Conservation (phyloP, 2,113 vertebrate species). For the Tringa solitaria region DNA sequence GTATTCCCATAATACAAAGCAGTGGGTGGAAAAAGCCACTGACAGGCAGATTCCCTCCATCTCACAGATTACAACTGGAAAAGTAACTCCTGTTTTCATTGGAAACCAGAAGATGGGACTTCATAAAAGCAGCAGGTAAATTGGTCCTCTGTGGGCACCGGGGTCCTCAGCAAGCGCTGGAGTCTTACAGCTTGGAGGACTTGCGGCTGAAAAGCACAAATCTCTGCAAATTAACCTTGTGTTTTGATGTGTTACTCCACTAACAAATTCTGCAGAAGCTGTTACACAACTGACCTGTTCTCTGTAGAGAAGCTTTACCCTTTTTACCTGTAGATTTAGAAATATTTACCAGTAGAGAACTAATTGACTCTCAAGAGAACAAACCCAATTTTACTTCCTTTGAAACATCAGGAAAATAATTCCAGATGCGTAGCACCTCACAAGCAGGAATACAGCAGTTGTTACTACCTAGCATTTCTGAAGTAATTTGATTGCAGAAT, state of each 20-base stretch:
- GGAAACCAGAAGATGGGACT: background rate
- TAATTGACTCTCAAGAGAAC: conserved; percentile 21
- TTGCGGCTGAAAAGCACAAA: background rate
- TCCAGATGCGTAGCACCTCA: background rate
- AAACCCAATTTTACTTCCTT: conserved; percentile 4
- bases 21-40: background rate
- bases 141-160: background rate
- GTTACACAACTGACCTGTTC: background rate
- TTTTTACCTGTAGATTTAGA: background rate
- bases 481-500: background rate
- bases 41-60: background rate
- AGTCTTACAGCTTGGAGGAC: background rate
- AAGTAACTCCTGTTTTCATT: background rate
- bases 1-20: background rate
- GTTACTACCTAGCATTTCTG: background rate
- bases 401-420: background rate
- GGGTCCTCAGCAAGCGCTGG: background rate
- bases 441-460: background rate
- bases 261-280: background rate
- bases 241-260: background rate
- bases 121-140: background rate
- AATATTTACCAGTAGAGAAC: conserved; percentile 31
- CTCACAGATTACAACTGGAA: background rate
- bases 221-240: background rate
- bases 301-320: background rate